Evolutionary conservation across 1,140 invertebrate genomes (phyloP).

Genomic region (Chionoecetes opilio): DNA sequence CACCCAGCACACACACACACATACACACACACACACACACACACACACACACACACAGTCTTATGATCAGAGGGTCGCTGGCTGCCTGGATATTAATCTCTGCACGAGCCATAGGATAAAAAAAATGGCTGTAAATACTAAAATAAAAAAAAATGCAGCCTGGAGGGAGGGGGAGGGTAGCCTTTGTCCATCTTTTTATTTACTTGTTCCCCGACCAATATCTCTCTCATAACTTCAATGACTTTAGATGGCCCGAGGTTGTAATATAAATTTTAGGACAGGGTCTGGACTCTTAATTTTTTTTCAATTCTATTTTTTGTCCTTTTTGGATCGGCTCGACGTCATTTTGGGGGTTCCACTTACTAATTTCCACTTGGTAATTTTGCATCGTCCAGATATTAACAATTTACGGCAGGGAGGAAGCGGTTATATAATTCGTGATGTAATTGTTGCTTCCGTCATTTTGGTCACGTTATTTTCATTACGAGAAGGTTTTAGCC

Average conservation of each 20-base stretch:
- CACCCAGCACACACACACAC: constrained; percentile 22
- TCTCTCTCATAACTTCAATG: constrained; percentile 69
- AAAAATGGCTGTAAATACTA: too few relatives aligned
- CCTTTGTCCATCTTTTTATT: constrained; percentile 71
- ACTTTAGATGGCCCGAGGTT: constrained; percentile 56
- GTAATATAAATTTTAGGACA: constrained; percentile 74
- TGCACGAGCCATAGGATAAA: constrained; percentile 38
- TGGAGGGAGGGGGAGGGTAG: not conserved
- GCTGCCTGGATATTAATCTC: constrained; percentile 72
- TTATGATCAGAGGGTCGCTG: constrained; percentile 43
- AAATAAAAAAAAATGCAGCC: constrained; percentile 64
- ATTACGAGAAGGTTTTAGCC: constrained; percentile 62
- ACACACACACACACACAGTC: not conserved
- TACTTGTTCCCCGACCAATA: constrained; percentile 74
- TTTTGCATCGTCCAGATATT: constrained; percentile 74
- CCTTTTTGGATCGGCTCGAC: not conserved
- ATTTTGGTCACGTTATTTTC: constrained; percentile 71
- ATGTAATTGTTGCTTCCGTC: constrained; percentile 70
- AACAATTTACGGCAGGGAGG: constrained; percentile 58
- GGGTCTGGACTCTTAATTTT: not conserved
- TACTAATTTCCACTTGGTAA: too few relatives aligned
- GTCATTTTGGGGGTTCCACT: constrained; percentile 67
- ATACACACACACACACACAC: constrained; percentile 15
- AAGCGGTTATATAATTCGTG: constrained; percentile 46
- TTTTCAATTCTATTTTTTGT: not conserved